phyloP scores from a whole-genome alignment of 2,888 invertebrate genomes.

The Polyommatus icarus region DNA sequence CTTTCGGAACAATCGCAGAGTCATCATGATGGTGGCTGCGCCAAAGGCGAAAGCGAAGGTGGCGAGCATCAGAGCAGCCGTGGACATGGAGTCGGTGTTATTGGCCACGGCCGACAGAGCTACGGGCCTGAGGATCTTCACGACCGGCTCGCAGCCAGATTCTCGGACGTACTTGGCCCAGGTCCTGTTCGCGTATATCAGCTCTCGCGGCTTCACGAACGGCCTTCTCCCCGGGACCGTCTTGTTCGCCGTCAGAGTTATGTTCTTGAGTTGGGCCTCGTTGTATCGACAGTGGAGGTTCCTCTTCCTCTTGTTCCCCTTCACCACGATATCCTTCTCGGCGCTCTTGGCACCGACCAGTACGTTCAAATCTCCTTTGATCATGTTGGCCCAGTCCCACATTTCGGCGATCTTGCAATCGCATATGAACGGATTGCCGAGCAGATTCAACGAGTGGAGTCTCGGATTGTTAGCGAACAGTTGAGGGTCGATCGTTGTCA shows the following conservation, averaged over 20 bases:
- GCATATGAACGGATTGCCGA: conserved; percentile 85
- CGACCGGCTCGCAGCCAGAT: conserved; percentile 81
- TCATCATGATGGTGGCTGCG: conserved; percentile 61
- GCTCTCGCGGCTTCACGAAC: conserved; percentile 79
- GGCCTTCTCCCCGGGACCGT: conserved; percentile 78
- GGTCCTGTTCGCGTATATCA: conserved; percentile 82
- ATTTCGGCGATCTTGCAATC: conserved; percentile 85
- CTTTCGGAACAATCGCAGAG: conserved; percentile 59
- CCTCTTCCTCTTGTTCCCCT: conserved; percentile 83
- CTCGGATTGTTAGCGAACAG: conserved; percentile 79
- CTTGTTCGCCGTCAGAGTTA: conserved; percentile 71
- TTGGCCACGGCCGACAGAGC: conserved; percentile 56
- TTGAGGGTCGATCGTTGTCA: conserved; percentile 80
- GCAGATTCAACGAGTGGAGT: conserved; percentile 81
- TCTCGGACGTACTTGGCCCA: conserved; percentile 87
- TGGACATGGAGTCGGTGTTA: conserved; percentile 46
- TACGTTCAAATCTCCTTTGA: conserved; percentile 82
- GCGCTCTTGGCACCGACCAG: conserved; percentile 83
- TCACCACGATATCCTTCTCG: conserved; percentile 82
- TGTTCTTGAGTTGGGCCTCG: conserved; percentile 74
- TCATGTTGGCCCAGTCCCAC: conserved; percentile 87
- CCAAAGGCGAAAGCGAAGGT: conserved; percentile 59
- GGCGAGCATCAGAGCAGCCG: conserved; percentile 61
- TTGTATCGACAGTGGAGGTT: conserved; percentile 83
- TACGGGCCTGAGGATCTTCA: conserved; percentile 71